Evolutionary conservation across 2,888 invertebrate genomes (phyloP), one percentile per base, ranked within the genome.

Genomic region (Hymenopus coronatus): DNA sequence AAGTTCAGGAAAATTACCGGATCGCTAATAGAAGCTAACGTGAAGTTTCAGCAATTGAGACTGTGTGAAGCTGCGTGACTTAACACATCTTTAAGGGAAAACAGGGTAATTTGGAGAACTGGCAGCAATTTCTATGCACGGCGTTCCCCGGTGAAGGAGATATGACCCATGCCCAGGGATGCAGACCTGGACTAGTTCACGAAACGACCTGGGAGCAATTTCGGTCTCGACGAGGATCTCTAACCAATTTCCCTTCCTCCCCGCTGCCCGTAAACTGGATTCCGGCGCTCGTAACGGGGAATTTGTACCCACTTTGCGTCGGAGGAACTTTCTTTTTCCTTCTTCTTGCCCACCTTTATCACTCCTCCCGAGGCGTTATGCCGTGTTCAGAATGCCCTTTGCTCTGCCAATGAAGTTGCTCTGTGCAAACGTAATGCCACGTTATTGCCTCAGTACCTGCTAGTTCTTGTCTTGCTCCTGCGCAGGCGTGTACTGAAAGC

Each of bases 301-400:
- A 89, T 89, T 89, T 88, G 88, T 88, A 84, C 87, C 88, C 89
- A 88, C 88, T 89, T 88, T 88, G 84, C 83, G 83, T 87, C 82
- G 83, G 88, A 83, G 82, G 88, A 84, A 54, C 30, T 30, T 28
- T 30, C 30, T 28, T n/a, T 27, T 30, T 83, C 83, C 83, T 28
- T 30, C 30, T 30, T 30, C 83, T 70, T 70, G 25, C 54, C 54
- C 54, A 70, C 54, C 54, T 70, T 70, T 70, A 70, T 70, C 20
- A 70, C 54, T 70, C 25, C 83, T 83, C 25, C 83, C 54, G 54
- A 70, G 54, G 54, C 54, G 54, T 70, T 70, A 70, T 70, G 6
- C 54, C 54, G 20, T 70, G 25, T 25, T 70, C 54, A 70, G 25
- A 70, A 70, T 70, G 54, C 25, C 54, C 54, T 70, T 70, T 70